These are phyloP conservation scores for Tetanocera ferruginea DNA, from an alignment of 2,888 invertebrate species.

Conservation along the genomic window DNA sequence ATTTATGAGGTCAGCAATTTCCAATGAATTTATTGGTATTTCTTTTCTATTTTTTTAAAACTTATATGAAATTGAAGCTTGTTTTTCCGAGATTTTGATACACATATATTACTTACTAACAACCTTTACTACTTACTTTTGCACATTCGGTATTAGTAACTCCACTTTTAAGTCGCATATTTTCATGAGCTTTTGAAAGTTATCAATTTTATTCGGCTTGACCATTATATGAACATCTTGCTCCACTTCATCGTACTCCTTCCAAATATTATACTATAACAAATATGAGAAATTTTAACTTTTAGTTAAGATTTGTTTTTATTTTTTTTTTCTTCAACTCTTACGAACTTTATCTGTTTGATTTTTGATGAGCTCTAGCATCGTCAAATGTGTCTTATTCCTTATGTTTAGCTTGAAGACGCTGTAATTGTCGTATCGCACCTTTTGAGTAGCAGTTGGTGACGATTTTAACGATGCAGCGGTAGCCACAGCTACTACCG, in stretches of 20 bases:
- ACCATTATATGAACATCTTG: constrained; percentile 74
- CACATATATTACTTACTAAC: no score
- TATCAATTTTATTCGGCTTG: constrained; percentile 70
- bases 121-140: constrained; percentile 71
- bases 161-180: constrained; percentile 66
- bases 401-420: constrained; percentile 68
- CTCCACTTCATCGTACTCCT: constrained; percentile 63
- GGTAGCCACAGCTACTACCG: constrained; percentile 50
- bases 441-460: constrained; percentile 45
- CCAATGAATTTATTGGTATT: neutral
- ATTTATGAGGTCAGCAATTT: neutral
- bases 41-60: neutral
- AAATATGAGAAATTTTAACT: no score
- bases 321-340: no score
- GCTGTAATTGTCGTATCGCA: constrained; percentile 64
- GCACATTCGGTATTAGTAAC: constrained; percentile 74
- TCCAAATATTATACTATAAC: constrained; percentile 62
- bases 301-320: no score
- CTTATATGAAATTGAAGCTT: neutral
- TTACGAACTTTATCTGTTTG: constrained; percentile 49
- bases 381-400: constrained; percentile 71
- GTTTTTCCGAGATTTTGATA: neutral
- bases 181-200: constrained; percentile 70
- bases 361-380: constrained; percentile 62
- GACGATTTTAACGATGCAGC: constrained; percentile 48